Conservation (phyloP, 2,888 invertebrate species). For the Parnassius glacialis region DNA sequence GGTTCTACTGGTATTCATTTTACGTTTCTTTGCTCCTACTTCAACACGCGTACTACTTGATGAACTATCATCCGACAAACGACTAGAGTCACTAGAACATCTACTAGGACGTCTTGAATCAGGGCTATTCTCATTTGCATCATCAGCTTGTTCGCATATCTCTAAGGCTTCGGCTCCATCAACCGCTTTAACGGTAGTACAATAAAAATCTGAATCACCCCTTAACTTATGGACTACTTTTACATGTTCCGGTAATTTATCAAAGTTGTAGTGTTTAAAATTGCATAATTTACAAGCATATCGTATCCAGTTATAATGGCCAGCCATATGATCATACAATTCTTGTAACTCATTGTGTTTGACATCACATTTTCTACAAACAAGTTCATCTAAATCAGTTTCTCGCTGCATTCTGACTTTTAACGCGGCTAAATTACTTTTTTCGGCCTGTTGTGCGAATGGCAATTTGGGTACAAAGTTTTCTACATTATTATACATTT, state of each 20-base stretch:
- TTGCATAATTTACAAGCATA: conserved; percentile 89
- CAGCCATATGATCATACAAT: conserved; percentile 82
- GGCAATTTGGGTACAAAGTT: conserved; percentile 47
- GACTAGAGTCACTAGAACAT: conserved; percentile 71
- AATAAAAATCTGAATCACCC: conserved; percentile 75
- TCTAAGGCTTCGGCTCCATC: conserved; percentile 66
- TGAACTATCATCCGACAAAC: conserved; percentile 71
- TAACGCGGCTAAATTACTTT: conserved; percentile 63
- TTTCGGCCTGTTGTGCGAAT: conserved; percentile 61
- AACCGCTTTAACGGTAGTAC: conserved; percentile 70
- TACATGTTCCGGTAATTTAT: conserved; percentile 84
- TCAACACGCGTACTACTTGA: conserved; percentile 60
- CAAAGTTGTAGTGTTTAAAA: conserved; percentile 84
- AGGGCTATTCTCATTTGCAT: conserved; percentile 51
- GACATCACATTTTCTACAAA: conserved; percentile 78
- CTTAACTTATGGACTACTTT: conserved; percentile 82
- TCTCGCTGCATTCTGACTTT: conserved; percentile 59
- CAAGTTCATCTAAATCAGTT: conserved; percentile 61
- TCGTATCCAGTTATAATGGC: conserved; percentile 86
- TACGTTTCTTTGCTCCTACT: conserved; percentile 56
- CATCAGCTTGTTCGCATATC: conserved; percentile 48
- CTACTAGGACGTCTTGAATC: conserved; percentile 66
- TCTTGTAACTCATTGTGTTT: conserved; percentile 72
- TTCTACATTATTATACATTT: conserved; percentile 23
- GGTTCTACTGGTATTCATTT: conserved; percentile 48